A percentile compares a stretch with the other conserved stretches of the same genome.
Evolutionary conservation across 2,888 invertebrate species (phyloP).

Genomic region (Pseudanteris insignis): DNA sequence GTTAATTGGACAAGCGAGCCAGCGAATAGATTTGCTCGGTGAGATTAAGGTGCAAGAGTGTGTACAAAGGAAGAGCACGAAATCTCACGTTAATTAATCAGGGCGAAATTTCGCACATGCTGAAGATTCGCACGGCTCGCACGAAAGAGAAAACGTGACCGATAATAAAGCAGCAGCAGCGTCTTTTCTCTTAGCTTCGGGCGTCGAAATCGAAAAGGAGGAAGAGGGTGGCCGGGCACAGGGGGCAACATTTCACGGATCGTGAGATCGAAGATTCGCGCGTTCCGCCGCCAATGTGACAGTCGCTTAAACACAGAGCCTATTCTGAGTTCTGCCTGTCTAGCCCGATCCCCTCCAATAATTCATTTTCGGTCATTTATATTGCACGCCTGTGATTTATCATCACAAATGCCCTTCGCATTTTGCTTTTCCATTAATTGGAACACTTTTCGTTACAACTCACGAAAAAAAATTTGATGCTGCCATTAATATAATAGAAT

Average conservation of each 20-base stretch:
- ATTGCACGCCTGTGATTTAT: conserved; percentile 22
- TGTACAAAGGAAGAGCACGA: conserved; percentile 24
- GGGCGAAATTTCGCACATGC: conserved; percentile 34
- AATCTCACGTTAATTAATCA: conserved; percentile 31
- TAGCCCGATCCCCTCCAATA: neutral
- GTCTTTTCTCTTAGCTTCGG: conserved; percentile 41
- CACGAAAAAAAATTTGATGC: too few species aligned
- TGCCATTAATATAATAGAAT: too few species aligned
- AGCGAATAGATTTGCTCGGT: conserved; percentile 17
- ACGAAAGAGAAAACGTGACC: conserved; percentile 43
- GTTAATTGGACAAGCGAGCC: conserved; percentile 26
- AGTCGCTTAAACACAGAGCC: conserved; percentile 17
- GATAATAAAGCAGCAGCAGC: conserved; percentile 37
- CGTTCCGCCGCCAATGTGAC: conserved; percentile 13
- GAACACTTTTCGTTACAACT: neutral
- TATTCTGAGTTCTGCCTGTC: conserved; percentile 8
- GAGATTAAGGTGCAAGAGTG: conserved; percentile 23
- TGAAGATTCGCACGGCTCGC: conserved; percentile 34
- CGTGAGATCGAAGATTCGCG: conserved; percentile 44
- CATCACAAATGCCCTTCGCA: conserved; percentile 5
- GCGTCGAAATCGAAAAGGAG: conserved; percentile 43
- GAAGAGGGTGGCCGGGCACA: neutral
- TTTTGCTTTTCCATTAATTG: conserved; percentile 6
- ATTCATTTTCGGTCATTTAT: conserved; percentile 25
- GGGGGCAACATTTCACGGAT: conserved; percentile 31